Conservation (phyloP, 1,140 invertebrate species). For the Bombus confusus region DNA sequence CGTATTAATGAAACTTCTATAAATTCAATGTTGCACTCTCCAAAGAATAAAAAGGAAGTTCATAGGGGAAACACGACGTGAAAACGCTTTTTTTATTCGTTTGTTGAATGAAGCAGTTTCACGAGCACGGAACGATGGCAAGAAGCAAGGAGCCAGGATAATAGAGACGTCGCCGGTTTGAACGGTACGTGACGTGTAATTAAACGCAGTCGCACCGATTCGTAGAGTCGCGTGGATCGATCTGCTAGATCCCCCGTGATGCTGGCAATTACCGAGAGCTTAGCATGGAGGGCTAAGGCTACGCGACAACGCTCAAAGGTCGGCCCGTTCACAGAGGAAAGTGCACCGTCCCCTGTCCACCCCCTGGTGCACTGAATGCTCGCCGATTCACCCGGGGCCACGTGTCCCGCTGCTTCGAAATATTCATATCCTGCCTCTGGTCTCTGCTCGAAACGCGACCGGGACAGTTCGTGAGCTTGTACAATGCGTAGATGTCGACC, state of each 20-base stretch:
- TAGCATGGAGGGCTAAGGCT: conserved; percentile 61
- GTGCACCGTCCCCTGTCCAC: conserved; percentile 46
- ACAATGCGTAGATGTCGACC: neutral
- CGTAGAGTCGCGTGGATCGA: conserved; percentile 73
- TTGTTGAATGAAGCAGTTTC: neutral
- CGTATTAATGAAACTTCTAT: no score
- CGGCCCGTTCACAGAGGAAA: conserved; percentile 29
- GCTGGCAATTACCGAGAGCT: conserved; percentile 79
- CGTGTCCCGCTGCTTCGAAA: conserved; percentile 53
- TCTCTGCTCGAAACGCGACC: neutral
- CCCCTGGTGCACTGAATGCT: conserved; percentile 51
- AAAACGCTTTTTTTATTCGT: neutral
- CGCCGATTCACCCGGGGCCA: conserved; percentile 54
- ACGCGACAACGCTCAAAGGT: conserved; percentile 47
- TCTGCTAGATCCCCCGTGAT: conserved; percentile 76
- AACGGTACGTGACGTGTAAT: conserved; percentile 78
- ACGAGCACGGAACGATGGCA: neutral
- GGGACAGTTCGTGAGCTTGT: neutral
- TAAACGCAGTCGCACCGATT: conserved; percentile 74
- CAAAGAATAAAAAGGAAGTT: no score
- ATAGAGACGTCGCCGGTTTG: conserved; percentile 46
- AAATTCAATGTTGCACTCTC: neutral
- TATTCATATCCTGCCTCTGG: conserved; percentile 51
- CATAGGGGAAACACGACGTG: neutral
- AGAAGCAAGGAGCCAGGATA: conserved; percentile 9